phyloP scores from a whole-genome alignment of 2,888 invertebrate genomes.

The Hanleya hanleyi region DNA sequence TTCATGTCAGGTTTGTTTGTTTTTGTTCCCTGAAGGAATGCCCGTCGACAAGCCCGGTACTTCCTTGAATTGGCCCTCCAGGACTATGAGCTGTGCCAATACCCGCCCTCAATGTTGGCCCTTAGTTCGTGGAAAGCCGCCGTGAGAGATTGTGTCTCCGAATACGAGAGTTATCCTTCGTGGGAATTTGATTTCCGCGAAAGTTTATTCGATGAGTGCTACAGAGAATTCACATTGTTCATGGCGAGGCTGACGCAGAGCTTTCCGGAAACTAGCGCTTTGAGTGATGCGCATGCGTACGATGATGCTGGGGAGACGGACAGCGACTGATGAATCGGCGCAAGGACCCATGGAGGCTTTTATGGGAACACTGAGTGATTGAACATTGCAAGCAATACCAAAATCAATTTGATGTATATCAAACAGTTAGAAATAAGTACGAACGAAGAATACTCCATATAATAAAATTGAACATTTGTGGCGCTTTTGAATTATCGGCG shows the following conservation, averaged over 20 bases:
- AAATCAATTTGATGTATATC: too few species aligned
- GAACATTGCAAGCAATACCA: too few species aligned
- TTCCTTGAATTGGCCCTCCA: slow-evolving; percentile 55
- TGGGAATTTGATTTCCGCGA: slow-evolving; percentile 38
- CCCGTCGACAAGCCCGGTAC: slow-evolving; percentile 47
- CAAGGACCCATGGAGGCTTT: too few species aligned
- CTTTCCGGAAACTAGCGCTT: slow-evolving; percentile 31
- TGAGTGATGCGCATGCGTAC: neutral
- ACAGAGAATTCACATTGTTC: slow-evolving; percentile 44
- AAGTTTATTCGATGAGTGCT: slow-evolving; percentile 42
- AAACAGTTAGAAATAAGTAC: too few species aligned
- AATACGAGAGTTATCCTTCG: slow-evolving; percentile 17
- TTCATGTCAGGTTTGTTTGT: neutral
- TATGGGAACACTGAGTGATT: too few species aligned
- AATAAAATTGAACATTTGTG: too few species aligned
- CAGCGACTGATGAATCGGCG: too few species aligned
- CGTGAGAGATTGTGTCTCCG: slow-evolving; percentile 27
- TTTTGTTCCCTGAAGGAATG: slow-evolving; percentile 41
- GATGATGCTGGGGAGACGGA: neutral
- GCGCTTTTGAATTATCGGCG: too few species aligned
- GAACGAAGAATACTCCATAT: too few species aligned
- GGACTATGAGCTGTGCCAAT: slow-evolving; percentile 58
- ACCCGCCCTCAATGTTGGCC: slow-evolving; percentile 53
- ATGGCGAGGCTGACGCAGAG: slow-evolving; percentile 42
- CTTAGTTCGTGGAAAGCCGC: slow-evolving; percentile 54